Base-by-base conservation (phyloP, 2,888 invertebrate genomes). In the Ochropleura plecta region DNA sequence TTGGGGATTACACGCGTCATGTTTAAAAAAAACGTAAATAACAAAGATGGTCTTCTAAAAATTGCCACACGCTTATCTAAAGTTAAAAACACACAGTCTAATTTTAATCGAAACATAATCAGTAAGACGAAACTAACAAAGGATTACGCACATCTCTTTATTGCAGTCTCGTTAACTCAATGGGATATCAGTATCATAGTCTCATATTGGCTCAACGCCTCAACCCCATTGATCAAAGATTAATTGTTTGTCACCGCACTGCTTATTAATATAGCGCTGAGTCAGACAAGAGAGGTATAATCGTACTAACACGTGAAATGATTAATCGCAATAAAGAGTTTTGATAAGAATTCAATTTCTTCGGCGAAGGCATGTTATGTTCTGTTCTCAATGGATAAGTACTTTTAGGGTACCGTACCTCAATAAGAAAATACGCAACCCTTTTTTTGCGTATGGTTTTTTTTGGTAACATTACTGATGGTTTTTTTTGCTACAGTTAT, bases 121-220 rank as follows among this genome's bases (percentile, higher is more conserved):
- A 81, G 82, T 69, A 84, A 85, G 69, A 68, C 74, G 84, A 86
- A 72, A 80, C 86, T 53, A 81, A 82, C 87, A 84, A 82, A 85
- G 83, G 82, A 83, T 83, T 83, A 83, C 81, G 85, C 84, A 87
- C 84, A 85, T 82, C 78, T 75, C 78, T 81, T 83, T 84, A 83
- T 87, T 78, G 62, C 78, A 18, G 59, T 70, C 57, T 76, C 75
- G 78, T 77, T 73, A 79, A 68, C 60, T 78, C 69, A 74, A 83
- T 73, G 73, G 71, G 73, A 79, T 82, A 84, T 77, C 68, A 60
- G 62, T 79, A 71, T 73, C 79, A 66, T 70, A 79, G 72, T 73
- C 68, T 79, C 73, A 59, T 79, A 79, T 84, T 78, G 73, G 71
- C 70, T 70, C 65, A 82, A 67, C 65, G 73, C 70, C 70, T 70